Percentiles rank a stretch among this genome's conserved stretches.
Evolutionary conservation across 2,888 invertebrate species (phyloP).

Genomic region (Eristalis tenax): DNA sequence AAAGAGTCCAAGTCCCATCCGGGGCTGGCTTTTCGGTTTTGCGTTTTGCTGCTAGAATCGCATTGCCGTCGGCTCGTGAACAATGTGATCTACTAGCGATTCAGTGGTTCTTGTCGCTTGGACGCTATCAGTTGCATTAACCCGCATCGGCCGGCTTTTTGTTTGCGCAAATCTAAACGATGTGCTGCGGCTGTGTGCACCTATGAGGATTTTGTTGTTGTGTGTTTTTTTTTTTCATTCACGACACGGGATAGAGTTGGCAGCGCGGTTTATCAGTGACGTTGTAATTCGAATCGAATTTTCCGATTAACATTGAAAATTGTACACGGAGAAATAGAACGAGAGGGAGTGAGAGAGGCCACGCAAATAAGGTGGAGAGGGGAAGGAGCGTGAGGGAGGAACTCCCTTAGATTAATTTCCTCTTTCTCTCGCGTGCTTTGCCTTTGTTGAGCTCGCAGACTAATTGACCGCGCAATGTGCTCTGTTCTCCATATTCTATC

Average conservation of each 20-base stretch:
- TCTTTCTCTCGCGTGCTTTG: not conserved
- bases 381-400: not conserved
- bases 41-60: not conserved
- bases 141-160: conserved; percentile 24
- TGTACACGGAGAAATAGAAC: not conserved
- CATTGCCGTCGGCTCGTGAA: not conserved
- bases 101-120: conserved; percentile 62
- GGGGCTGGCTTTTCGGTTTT: not conserved
- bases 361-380: conserved; percentile 3
- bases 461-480: conserved; percentile 44
- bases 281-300: conserved; percentile 42
- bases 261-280: not conserved
- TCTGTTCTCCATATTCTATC: not conserved
- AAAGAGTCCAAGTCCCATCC: not conserved
- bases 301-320: conserved; percentile 24
- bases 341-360: not conserved
- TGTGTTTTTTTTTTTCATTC: conserved; percentile 1
- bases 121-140: conserved; percentile 63
- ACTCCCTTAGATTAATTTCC: not conserved
- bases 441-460: conserved; percentile 28
- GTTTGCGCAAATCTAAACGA: conserved; percentile 34
- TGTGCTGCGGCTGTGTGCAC: not conserved
- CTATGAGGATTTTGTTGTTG: not conserved
- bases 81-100: conserved; percentile 37
- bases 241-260: not conserved